Evolutionary conservation across 2,888 invertebrate genomes (phyloP), one percentile per base, ranked within the genome.

Genomic region (Melieria omissa): DNA sequence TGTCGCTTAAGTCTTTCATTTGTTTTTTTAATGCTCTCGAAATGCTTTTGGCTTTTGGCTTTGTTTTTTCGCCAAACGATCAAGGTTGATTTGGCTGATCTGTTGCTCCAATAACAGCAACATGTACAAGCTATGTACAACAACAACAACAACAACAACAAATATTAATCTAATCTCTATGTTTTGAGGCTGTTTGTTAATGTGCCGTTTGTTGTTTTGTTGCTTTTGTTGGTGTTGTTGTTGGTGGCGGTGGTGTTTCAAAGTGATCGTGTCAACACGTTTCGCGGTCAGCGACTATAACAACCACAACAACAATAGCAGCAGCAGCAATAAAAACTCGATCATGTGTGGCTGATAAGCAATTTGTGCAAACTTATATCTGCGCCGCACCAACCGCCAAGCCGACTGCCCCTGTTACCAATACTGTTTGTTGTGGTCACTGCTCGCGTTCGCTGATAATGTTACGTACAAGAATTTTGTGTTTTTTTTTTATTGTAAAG

Each of bases 191-290:
- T 69, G 45, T 8, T 41, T 55, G 46, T 62, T 62, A 4, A 45
- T 45, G 7, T 62, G n/a, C 3, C 12, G 46, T 12, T 62, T 57
- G 62, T 61, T 14, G 10, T 61, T 61, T 62, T 69, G n/a, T 45
- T 62, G n/a, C 16, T 46, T 10, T 5, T 45, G 46, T 6, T 58
- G n/a, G 4, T 14, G 9, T 16, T 61, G 45, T 42, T 61, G 12
- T 45, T 61, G 67, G 0, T 49, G 60, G n/a, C 12, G 16, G 57
- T 9, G 44, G 29, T 62, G 49, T 69, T 54, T 64, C 42, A 49
- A 16, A 57, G 16, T 65, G 61, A 72, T 74, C 74, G 73, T 76
- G 76, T 69, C 69, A 70, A 74, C 74, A 75, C 73, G 73, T 69
- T 60, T 75, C 63, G 71, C 14, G 73, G 73, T 75, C 73, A 49